Base-by-base conservation (phyloP, 2,888 invertebrate genomes). In the Pterobdella sp. region DNA sequence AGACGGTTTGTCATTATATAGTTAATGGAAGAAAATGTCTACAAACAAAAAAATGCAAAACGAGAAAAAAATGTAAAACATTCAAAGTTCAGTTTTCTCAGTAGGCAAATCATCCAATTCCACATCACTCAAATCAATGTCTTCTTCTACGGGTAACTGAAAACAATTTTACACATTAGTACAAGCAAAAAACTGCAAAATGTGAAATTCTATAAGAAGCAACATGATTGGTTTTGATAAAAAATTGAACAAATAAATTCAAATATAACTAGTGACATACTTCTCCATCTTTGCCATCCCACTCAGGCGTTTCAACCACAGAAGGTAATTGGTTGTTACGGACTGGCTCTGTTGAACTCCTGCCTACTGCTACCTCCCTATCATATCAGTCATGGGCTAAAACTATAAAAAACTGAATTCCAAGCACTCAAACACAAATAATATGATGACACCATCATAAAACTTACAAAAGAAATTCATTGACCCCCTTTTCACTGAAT, bases 271-370 rank as follows among this genome's bases (percentile, higher is more conserved):
- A 42, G 10, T n/a, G 10, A 1, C 67, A 31, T 64, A 85, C 82
- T 79, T 90, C 90, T 0, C 91, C 94, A 82, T 97, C 95, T 81
- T 94, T 90, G 29, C 96, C 96, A 83, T 97, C 95, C 96, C 96
- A 97, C 0, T 91, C 86, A 34, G 90, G 89, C 0, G 88, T 87
- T 64, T 85, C 84, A 10, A 84, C 80, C 63, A 93, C 88, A 77
- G 87, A 86, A 10, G 94, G 94, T 82, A 94, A 87, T 75, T 81
- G 77, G 22, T 79, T 79, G 52, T 79, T 79, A 66, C 76, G 78
- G 31, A 83, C 70, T 0, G 94, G 92, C 0, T 91, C 90, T 0
- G 94, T 95, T 69, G 91, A 91, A 0, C 95, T 95, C 77, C 92
- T 89, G 0, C 96, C 96, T 83, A 91, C 95, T 10, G 93, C 91